A percentile compares a stretch with the other conserved stretches of the same genome.
These are phyloP conservation scores for Anguilla marmorata DNA, from an alignment of 2,797 vertebrate species.

Conservation along the genomic window DNA sequence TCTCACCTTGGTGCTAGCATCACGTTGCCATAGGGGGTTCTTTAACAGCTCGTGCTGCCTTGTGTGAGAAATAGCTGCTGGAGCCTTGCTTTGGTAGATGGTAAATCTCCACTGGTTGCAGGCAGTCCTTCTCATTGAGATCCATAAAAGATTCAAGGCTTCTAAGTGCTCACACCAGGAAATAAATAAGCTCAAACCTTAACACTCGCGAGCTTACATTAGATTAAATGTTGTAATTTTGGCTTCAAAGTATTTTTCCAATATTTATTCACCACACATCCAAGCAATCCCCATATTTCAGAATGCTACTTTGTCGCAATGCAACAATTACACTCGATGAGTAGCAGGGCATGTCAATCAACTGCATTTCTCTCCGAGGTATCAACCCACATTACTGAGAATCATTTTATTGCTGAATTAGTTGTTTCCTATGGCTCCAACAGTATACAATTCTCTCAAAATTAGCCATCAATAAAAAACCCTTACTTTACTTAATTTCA, in stretches of 20 bases:
- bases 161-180: not conserved
- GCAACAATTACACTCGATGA: not conserved
- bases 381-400: not conserved
- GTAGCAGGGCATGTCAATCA: not conserved
- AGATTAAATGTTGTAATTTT: not conserved
- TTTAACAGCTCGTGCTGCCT: not conserved
- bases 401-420: not conserved
- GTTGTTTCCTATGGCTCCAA: not conserved
- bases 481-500: not conserved
- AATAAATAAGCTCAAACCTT: not conserved
- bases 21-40: not conserved
- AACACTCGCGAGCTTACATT: not conserved
- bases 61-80: not conserved
- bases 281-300: not conserved
- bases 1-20: not conserved
- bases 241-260: not conserved
- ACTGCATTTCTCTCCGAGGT: not conserved
- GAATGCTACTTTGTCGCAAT: not conserved
- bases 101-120: not conserved
- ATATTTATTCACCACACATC: not conserved
- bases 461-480: not conserved
- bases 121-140: not conserved
- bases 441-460: not conserved
- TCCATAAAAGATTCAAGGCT: not conserved
- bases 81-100: not conserved